A percentile compares a stretch with the other conserved stretches of the same genome.
phyloP scores from a whole-genome alignment of 2,113 vertebrate species.

The Alethe castanea region DNA sequence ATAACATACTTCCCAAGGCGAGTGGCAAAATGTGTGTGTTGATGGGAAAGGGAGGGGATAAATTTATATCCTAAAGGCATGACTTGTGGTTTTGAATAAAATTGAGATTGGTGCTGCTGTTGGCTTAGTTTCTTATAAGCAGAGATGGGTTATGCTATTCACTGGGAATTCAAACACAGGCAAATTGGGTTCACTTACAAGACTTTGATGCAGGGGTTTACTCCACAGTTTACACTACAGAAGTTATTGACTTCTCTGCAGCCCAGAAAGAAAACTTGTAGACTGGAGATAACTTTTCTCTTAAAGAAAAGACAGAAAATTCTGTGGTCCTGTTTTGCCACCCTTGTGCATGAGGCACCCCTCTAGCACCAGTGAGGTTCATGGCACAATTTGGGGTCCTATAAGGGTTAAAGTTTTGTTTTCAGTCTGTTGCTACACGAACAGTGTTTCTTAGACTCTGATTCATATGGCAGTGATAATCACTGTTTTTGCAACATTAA shows the following conservation, averaged over 20 bases:
- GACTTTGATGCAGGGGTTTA: not conserved
- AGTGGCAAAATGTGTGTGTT: constrained; percentile 16
- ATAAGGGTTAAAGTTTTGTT: not conserved
- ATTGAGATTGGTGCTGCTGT: constrained; percentile 37
- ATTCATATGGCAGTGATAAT: not conserved
- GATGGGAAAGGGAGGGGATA: constrained; percentile 46
- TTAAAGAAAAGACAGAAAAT: not conserved
- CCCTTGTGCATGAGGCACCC: not conserved
- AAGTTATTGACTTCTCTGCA: not conserved
- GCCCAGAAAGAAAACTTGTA: not conserved
- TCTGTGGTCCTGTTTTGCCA: not conserved
- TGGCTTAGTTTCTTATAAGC: constrained; percentile 39
- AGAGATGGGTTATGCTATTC: constrained; percentile 3
- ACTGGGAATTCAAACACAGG: not conserved
- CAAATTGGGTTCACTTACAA: constrained; percentile 3
- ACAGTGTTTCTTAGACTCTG: not conserved
- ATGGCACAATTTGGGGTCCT: not conserved
- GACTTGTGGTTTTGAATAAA: constrained; percentile 56
- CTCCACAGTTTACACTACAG: not conserved
- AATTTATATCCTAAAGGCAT: constrained; percentile 61
- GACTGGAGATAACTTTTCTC: not conserved
- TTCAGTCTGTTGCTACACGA: not conserved
- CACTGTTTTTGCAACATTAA: not conserved
- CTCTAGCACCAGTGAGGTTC: not conserved
- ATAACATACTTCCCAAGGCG: constrained; percentile 44